Conservation (phyloP, 2,113 vertebrate species). For the Tragelaphus strepsiceros region DNA sequence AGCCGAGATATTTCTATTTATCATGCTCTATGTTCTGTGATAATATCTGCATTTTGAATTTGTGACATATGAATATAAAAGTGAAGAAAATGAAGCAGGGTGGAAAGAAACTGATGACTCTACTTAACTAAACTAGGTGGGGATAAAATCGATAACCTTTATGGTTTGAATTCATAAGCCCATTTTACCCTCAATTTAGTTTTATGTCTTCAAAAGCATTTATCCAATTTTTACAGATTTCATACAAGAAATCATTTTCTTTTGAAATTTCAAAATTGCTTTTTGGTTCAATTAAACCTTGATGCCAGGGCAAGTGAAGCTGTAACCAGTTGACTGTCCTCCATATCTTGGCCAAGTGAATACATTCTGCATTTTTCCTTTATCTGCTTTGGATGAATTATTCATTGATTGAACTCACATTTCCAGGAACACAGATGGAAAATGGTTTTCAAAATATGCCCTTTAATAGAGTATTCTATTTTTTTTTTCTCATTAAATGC, state of each 20-base stretch:
- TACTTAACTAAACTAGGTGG: conserved; percentile 23
- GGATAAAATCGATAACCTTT: conserved; percentile 43
- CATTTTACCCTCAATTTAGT: conserved; percentile 64
- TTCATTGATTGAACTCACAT: conserved; percentile 51
- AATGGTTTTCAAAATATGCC: conserved; percentile 46
- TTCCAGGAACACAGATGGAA: conserved; percentile 66
- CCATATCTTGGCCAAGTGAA: conserved; percentile 19
- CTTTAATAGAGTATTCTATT: conserved; percentile 40
- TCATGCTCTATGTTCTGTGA: background rate
- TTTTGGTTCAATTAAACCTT: conserved; percentile 48
- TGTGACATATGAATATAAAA: background rate
- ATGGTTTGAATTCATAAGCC: conserved; percentile 32
- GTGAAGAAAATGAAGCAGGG: background rate
- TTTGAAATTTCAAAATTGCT: conserved; percentile 50
- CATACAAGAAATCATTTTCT: conserved; percentile 63
- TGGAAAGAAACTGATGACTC: conserved; percentile 27
- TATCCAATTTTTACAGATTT: conserved; percentile 48
- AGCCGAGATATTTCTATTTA: background rate
- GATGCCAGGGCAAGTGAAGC: background rate
- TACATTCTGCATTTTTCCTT: conserved; percentile 26
- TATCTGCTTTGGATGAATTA: conserved; percentile 57
- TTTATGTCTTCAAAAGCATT: conserved; percentile 53
- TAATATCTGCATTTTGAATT: background rate
- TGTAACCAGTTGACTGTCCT: conserved; percentile 2
- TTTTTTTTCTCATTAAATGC: conserved; percentile 37